Conservation (phyloP, 2,797 vertebrate species). For the Leucoraja ocellata region DNA sequence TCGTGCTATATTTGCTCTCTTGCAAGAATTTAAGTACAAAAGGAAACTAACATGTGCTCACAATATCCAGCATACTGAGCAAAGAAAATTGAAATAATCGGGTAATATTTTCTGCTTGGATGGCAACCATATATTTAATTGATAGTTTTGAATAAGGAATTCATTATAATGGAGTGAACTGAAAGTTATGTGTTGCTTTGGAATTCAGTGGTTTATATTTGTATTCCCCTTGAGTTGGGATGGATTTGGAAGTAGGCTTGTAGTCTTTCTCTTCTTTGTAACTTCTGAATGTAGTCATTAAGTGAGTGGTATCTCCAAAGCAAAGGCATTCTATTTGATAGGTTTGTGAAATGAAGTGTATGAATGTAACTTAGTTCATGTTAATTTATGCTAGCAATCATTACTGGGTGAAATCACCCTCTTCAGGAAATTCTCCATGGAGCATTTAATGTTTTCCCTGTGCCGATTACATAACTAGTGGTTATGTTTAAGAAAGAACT, state of each 20-base stretch:
- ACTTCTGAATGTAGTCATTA: not conserved
- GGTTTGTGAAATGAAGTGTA: not conserved
- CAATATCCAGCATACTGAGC: not conserved
- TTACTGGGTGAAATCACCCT: too few species aligned
- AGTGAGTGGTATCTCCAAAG: not conserved
- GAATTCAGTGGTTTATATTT: not conserved
- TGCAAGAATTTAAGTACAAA: not conserved
- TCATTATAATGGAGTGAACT: conserved; percentile 2
- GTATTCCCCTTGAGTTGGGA: not conserved
- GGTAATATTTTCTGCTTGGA: conserved; percentile 21
- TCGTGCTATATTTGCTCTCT: not conserved
- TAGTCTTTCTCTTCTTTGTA: not conserved
- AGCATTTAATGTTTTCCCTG: too few species aligned
- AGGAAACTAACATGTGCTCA: not conserved
- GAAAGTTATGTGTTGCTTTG: not conserved
- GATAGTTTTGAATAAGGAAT: not conserved
- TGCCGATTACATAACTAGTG: too few species aligned
- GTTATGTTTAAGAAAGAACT: too few species aligned
- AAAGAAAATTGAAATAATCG: not conserved
- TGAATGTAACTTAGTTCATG: too few species aligned
- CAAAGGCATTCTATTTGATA: not conserved
- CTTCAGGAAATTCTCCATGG: too few species aligned
- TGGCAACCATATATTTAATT: not conserved
- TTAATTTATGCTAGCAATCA: too few species aligned
- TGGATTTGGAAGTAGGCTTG: not conserved